Evolutionary conservation across 1,140 invertebrate species (phyloP), one percentile per base, ranked within the genome.

Genomic region (Chironomus tepperi): DNA sequence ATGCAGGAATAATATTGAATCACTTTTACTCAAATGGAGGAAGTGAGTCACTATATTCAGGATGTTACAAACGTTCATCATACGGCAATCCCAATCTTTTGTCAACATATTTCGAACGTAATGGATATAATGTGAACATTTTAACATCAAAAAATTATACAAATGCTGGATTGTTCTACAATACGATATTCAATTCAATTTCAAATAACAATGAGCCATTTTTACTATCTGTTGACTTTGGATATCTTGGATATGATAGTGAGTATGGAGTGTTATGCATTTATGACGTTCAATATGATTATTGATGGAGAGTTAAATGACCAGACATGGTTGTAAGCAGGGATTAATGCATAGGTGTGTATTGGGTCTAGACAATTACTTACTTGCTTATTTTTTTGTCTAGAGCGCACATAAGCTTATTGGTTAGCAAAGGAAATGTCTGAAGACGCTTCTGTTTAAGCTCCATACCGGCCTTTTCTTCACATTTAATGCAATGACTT

Each of bases 61-160:
- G 65, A 15, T 70, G 65, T 18, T 70, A 70, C 19, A 15, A 70
- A 70, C 65, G 65, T 21, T 70, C 65, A 10, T 19, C 16, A 21
- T 70, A 70, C 18, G 65, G 16, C 65, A 70, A 70, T 70, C 5
- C 19, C n/a, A 70, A 70, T 70, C 19, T 70, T 19, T 21, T 70
- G 65, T 18, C 5, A 19, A 18, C 16, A 2, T 70, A 70, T 70
- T 70, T 70, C 19, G 65, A 70, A 21, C 65, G 19, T 18, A 70
- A 70, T 70, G 65, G 65, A 18, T 70, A 70, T 70, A 16, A 70
- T 19, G 65, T 70, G 8, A 21, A 70, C 18, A 21, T 18, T 19
- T 3, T 70, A 21, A 9, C 19, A 21, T 10, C 9, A 15, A 18
- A 70, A 70, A 70, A 70, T 18, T 18, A 70, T 18, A 21, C 16